Evolutionary conservation across 2,113 vertebrate species (phyloP), one percentile per base, ranked within the genome.

Genomic region (Entelurus aequoreus): DNA sequence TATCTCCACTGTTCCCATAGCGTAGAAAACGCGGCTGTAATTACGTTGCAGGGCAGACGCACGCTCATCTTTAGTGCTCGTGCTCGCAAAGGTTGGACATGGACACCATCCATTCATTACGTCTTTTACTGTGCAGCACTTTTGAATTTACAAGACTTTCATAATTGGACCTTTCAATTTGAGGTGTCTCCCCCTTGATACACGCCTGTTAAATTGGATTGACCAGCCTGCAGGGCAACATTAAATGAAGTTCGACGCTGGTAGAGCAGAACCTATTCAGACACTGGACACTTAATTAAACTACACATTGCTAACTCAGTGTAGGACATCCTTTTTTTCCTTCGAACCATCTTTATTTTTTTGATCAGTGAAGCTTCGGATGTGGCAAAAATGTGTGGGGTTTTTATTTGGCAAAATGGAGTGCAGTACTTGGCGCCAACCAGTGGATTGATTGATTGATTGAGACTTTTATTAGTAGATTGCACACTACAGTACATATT

Each of bases 31-130:
- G 70, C 50, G 61, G 71, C 69, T 77, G 49, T 84, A 85, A 86
- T 83, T 79, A 82, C 80, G 76, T 84, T 79, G 62, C 61, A 67
- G 79, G 69, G 68, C 42, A 62, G 60, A 75, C 74, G 66, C 60
- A 61, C 51, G 64, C 62, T 42, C 63, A 60, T 61, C 68, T 77
- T 74, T 64, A 77, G 65, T 62, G 62, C 63, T 67, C 62, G 67
- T 5, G 4, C 28, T 48, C 51, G 48, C 68, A 40, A 66, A 69
- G 63, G 66, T 66, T 44, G 70, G 79, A 74, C 78, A 72, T 81
- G 75, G 63, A 72, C 74, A 74, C 76, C 54, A 72, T 70, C 66
- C 73, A 81, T 78, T 75, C 66, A 62, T 48, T 51, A 52, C 3
- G 49, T 56, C 71, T 76, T 78, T 75, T 40, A 10, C 54, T 10